Percentiles rank a stretch among this genome's conserved stretches.
phyloP scores from a whole-genome alignment of 2,113 vertebrate genomes.

The Indri indri region DNA sequence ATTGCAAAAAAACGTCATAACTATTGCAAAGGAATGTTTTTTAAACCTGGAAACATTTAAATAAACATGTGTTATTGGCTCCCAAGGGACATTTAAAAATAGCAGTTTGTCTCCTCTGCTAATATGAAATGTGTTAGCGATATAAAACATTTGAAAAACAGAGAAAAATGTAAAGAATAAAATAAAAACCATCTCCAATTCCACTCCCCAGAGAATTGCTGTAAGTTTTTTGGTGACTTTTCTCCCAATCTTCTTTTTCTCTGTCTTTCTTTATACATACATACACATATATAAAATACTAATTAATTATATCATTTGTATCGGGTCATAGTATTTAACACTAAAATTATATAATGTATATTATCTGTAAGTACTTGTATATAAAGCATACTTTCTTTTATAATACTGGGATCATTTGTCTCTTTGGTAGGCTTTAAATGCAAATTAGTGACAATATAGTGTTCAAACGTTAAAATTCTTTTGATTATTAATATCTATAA shows the following conservation, averaged over 20 bases:
- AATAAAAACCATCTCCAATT: neutral
- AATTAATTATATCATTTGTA: neutral
- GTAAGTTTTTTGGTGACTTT: neutral
- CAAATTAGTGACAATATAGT: neutral
- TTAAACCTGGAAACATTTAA: neutral
- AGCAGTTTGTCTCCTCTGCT: neutral
- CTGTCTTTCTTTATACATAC: neutral
- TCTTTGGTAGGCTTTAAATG: neutral
- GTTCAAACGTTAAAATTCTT: neutral
- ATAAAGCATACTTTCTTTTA: neutral
- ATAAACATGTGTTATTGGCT: neutral
- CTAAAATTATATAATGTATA: neutral
- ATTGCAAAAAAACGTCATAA: neutral
- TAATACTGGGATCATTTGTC: neutral
- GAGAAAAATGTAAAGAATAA: neutral
- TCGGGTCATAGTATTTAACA: neutral
- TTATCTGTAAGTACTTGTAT: neutral
- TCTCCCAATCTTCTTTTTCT: neutral
- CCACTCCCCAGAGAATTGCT: neutral
- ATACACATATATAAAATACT: neutral
- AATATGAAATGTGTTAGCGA: neutral
- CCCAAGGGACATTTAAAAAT: neutral
- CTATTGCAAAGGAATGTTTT: neutral
- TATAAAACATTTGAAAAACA: neutral
- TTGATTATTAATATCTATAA: neutral